Percentiles rank a stretch among this genome's conserved stretches.
Evolutionary conservation across 2,113 vertebrate species (phyloP).

Genomic region (Sander lucioperca): DNA sequence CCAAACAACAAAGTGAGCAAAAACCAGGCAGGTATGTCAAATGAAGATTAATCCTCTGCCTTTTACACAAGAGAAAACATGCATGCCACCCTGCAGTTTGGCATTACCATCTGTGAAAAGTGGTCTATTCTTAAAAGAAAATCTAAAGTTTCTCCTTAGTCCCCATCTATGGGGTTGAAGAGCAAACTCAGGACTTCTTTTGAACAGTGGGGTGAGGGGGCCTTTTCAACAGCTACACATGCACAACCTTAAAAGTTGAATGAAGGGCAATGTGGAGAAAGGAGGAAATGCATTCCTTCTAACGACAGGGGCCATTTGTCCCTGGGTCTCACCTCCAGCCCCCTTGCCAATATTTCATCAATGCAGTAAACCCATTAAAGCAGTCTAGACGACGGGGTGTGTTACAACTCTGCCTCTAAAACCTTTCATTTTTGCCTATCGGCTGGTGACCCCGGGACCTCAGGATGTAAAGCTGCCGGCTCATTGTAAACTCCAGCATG

Average conservation of each 20-base stretch:
- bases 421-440: conserved; percentile 78
- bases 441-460: conserved; percentile 72
- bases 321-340: conserved; percentile 69
- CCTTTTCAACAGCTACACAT: conserved; percentile 49
- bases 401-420: conserved; percentile 74
- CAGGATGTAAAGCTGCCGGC: conserved; percentile 70
- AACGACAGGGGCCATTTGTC: conserved; percentile 65
- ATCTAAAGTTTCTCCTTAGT: conserved; percentile 43
- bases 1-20: conserved; percentile 50
- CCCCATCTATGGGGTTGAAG: conserved; percentile 42
- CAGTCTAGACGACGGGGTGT: conserved; percentile 82
- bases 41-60: conserved; percentile 54
- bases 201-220: conserved; percentile 34
- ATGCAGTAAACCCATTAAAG: conserved; percentile 81
- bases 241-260: conserved; percentile 45
- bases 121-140: conserved; percentile 29
- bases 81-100: conserved; percentile 61
- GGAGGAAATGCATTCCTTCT: conserved; percentile 58
- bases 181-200: conserved; percentile 57
- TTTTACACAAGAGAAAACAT: conserved; percentile 53
- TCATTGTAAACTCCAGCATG: conserved; percentile 46
- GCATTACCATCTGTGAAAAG: conserved; percentile 48
- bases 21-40: conserved; percentile 34
- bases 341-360: conserved; percentile 81
- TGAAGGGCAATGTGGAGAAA: conserved; percentile 41